phyloP scores from a whole-genome alignment of 2,888 invertebrate genomes.

The Notodromas monacha region DNA sequence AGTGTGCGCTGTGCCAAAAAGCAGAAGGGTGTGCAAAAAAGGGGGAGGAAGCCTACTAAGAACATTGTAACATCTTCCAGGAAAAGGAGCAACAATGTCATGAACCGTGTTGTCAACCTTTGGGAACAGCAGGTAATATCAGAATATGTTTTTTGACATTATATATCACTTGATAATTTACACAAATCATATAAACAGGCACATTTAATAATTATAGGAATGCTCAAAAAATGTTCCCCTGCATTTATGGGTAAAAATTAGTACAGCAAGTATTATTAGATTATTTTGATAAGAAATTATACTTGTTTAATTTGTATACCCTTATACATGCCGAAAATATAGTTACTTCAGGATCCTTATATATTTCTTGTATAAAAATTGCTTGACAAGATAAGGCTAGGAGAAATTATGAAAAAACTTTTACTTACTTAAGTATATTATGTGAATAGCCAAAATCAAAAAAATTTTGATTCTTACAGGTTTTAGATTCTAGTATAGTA shows the following conservation, averaged over 20 bases:
- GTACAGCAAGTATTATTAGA: background rate
- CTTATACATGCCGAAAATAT: no score
- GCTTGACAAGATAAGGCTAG: background rate
- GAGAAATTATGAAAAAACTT: background rate
- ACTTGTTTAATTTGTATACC: background rate
- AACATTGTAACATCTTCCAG: background rate
- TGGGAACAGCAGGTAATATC: constrained; percentile 2
- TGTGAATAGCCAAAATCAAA: background rate
- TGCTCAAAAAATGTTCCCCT: no score
- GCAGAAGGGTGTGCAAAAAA: constrained; percentile 1
- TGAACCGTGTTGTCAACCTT: background rate
- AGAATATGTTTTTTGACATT: background rate
- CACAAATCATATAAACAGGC: no score
- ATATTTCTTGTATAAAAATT: no score
- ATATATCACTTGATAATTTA: constrained; percentile 1
- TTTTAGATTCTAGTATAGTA: constrained; percentile 2
- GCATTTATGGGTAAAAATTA: no score
- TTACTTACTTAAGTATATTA: background rate
- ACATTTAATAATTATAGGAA: no score
- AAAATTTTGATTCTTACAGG: constrained; percentile 4
- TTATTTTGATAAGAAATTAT: background rate
- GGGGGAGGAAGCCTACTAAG: background rate
- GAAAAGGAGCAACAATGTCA: background rate
- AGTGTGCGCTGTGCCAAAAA: constrained; percentile 2
- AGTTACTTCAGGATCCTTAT: no score